These are phyloP conservation scores for Microcebus ravelobensis DNA, from an alignment of 2,113 vertebrate genomes.

Conservation along the genomic window DNA sequence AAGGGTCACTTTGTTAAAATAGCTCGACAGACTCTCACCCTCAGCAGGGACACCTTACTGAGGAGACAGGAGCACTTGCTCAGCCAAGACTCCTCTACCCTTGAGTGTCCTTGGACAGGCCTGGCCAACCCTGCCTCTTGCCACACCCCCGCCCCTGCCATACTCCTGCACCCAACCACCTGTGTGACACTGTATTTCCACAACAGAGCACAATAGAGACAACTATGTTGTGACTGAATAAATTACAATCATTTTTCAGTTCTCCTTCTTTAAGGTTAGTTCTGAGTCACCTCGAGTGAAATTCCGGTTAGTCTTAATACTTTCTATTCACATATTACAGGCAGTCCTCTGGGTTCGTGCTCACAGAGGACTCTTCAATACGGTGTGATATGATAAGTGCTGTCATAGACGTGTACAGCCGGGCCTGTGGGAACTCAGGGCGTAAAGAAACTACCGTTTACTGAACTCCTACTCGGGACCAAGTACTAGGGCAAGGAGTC, in stretches of 20 bases:
- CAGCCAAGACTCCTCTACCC: slow-evolving; percentile 1
- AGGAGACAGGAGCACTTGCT: neutral
- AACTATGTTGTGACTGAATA: neutral
- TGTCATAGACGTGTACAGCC: neutral
- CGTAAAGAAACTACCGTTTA: neutral
- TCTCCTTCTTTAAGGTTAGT: neutral
- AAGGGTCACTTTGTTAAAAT: slow-evolving; percentile 9
- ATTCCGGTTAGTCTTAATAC: neutral
- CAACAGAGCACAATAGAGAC: neutral
- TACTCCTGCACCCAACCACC: neutral
- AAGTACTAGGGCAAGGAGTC: neutral
- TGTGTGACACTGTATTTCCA: neutral
- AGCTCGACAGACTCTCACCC: neutral
- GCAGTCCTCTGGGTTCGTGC: neutral
- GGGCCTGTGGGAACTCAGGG: neutral
- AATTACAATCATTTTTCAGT: neutral
- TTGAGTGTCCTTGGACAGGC: neutral
- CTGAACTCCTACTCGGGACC: neutral
- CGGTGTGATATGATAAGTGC: neutral
- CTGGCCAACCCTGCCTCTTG: neutral
- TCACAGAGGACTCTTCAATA: neutral
- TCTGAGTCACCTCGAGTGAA: neutral
- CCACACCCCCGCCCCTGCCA: neutral
- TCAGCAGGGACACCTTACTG: neutral
- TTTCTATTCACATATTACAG: neutral